Percentiles rank a stretch among this genome's conserved stretches.
Evolutionary conservation across 1,140 invertebrate genomes (phyloP).

Genomic region (Gryon sp.): DNA sequence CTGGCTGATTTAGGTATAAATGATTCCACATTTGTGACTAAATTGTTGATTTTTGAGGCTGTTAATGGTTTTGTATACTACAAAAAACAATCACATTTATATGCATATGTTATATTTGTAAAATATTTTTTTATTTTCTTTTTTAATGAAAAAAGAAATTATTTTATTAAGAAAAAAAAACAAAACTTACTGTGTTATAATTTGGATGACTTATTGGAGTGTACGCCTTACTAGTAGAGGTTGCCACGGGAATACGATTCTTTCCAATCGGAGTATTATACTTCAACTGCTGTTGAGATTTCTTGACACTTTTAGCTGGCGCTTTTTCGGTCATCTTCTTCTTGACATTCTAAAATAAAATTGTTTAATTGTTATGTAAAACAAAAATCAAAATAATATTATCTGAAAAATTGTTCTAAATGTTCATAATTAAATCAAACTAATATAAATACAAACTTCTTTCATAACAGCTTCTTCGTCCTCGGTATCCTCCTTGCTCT

Average conservation of each 20-base stretch:
- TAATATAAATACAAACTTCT: constrained; percentile 31
- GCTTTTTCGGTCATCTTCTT: constrained; percentile 2
- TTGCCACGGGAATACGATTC: constrained; percentile 64
- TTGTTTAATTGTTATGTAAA: too few relatives aligned
- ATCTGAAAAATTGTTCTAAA: too few relatives aligned
- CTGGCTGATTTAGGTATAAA: constrained; percentile 66
- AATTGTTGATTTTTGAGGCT: constrained; percentile 66
- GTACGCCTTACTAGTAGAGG: constrained; percentile 67
- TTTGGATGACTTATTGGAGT: constrained; percentile 67
- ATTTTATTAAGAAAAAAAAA: background rate
- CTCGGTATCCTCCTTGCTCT: background rate
- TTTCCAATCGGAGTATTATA: constrained; percentile 72
- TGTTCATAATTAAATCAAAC: background rate
- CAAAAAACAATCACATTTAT: constrained; percentile 57
- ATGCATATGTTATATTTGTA: too few relatives aligned
- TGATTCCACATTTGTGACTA: constrained; percentile 69
- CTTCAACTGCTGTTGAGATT: constrained; percentile 17
- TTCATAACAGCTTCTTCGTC: constrained; percentile 64
- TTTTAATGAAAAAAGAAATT: too few relatives aligned
- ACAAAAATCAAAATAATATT: too few relatives aligned
- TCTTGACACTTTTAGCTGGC: constrained; percentile 43
- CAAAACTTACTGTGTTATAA: constrained; percentile 51
- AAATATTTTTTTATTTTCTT: constrained; percentile 4
- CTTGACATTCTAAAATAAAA: constrained; percentile 15
- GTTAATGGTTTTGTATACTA: constrained; percentile 69